These are phyloP conservation scores for Amphipoea lucens DNA, from an alignment of 2,888 invertebrate species.

Conservation along the genomic window DNA sequence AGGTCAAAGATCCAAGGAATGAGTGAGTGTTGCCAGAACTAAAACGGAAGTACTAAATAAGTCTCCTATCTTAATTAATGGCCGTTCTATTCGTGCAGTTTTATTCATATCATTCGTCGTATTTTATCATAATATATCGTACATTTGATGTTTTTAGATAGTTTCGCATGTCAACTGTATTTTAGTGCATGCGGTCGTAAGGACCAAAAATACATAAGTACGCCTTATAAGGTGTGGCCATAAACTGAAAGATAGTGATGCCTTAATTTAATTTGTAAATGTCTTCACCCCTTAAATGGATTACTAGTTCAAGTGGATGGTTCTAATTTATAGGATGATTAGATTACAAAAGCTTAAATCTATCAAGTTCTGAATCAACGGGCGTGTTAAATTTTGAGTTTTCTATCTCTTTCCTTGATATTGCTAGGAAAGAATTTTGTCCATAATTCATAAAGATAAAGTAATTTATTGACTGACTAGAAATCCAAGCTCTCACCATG, in stretches of 20 bases:
- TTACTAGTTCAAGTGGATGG: neutral
- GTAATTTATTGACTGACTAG: constrained; percentile 27
- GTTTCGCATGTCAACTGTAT: constrained; percentile 16
- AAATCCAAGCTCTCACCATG: constrained; percentile 20
- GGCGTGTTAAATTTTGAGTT: neutral
- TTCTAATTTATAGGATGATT: neutral
- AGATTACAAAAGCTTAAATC: neutral
- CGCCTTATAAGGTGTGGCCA: neutral
- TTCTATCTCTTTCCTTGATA: neutral
- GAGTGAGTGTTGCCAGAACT: constrained; percentile 37
- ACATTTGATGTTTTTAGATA: constrained; percentile 32
- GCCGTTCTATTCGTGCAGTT: constrained; percentile 5
- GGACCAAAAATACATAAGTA: constrained; percentile 17
- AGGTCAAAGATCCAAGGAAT: constrained; percentile 16
- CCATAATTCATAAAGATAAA: neutral
- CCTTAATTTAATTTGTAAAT: constrained; percentile 12
- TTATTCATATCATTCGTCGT: constrained; percentile 16
- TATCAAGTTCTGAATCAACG: neutral
- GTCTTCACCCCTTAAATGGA: neutral
- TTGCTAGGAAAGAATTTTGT: neutral
- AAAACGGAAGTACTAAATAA: constrained; percentile 56
- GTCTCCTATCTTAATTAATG: constrained; percentile 39
- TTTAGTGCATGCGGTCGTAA: neutral
- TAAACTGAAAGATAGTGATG: constrained; percentile 34
- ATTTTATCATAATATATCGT: constrained; percentile 10